Evolutionary conservation across 1,140 invertebrate genomes (phyloP).

Genomic region (Hycleus cichorii): DNA sequence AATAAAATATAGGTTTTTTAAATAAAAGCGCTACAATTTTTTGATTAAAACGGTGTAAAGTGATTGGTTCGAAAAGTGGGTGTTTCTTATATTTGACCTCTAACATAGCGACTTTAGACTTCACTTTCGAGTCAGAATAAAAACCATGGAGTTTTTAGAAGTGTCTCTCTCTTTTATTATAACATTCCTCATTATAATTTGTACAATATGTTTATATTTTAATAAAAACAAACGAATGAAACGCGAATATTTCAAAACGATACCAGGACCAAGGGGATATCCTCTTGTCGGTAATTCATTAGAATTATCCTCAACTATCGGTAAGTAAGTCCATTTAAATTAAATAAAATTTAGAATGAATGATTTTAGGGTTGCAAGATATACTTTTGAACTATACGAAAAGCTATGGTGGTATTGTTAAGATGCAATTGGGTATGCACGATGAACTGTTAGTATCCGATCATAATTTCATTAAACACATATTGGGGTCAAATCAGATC

Average conservation of each 20-base stretch:
- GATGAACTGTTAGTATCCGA: too few relatives aligned
- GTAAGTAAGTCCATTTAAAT: not conserved
- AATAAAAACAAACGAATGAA: not conserved
- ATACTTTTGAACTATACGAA: too few relatives aligned
- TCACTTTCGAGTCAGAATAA: not conserved
- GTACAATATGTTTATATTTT: not conserved
- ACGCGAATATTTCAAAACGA: not conserved
- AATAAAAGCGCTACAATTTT: not conserved
- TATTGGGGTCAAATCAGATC: too few relatives aligned
- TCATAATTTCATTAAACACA: too few relatives aligned
- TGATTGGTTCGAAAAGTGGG: too few relatives aligned
- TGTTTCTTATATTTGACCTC: not conserved
- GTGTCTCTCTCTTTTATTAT: not conserved
- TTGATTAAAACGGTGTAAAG: not conserved
- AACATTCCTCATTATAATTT: not conserved
- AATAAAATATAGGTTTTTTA: not conserved
- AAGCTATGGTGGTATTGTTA: too few relatives aligned
- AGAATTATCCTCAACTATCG: not conserved
- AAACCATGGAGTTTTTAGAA: not conserved
- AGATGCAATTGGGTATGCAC: too few relatives aligned
- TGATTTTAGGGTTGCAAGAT: too few relatives aligned
- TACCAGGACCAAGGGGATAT: not conserved
- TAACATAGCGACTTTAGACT: not conserved
- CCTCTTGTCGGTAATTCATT: not conserved
- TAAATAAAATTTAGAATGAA: too few relatives aligned